These are phyloP conservation scores for Anoncus sp. DNA, from an alignment of 2,888 invertebrate species.

Conservation along the genomic window DNA sequence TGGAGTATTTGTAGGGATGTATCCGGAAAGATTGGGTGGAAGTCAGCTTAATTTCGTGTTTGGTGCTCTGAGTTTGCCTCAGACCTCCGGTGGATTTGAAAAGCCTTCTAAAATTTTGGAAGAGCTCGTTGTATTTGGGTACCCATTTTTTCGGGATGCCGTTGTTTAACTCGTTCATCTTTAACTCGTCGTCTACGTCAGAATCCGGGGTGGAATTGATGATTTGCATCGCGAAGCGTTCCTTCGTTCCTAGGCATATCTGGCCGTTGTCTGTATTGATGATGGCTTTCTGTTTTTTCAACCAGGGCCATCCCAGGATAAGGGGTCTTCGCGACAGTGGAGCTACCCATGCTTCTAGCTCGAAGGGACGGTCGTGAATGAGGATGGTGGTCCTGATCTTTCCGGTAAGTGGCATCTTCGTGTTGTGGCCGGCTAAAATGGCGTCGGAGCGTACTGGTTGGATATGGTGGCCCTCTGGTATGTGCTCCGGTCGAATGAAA, in stretches of 20 bases:
- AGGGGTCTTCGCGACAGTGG: neutral
- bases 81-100: neutral
- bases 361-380: neutral
- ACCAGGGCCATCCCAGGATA: slow-evolving; percentile 1
- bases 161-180: neutral
- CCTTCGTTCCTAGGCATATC: neutral
- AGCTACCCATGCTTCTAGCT: slow-evolving; percentile 4
- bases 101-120: neutral
- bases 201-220: neutral
- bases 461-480: neutral
- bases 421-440: neutral
- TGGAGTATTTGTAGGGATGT: slow-evolving; percentile 19
- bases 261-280: slow-evolving; percentile 1
- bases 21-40: slow-evolving; percentile 9
- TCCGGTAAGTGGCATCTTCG: neutral
- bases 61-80: neutral
- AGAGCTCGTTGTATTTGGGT: neutral
- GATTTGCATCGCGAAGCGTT: neutral
- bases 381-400: neutral
- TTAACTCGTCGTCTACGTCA: neutral
- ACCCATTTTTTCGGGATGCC: neutral
- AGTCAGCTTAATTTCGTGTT: slow-evolving; percentile 22
- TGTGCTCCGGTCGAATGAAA: neutral
- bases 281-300: neutral
- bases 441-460: neutral